phyloP scores from a whole-genome alignment of 2,888 invertebrate genomes.

The Troides helena region DNA sequence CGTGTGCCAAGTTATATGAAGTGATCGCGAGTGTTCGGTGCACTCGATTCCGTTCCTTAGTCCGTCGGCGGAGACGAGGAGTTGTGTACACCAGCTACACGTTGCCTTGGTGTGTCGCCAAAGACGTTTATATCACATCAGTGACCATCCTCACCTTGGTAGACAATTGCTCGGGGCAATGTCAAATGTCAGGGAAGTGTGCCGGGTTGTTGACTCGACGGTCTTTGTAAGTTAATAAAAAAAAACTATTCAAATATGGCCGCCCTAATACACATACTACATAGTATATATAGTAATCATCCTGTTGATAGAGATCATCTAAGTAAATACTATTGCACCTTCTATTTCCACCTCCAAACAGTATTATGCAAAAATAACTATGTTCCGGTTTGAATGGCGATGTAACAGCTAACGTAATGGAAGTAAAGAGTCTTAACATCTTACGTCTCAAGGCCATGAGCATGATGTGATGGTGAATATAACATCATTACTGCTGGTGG shows the following conservation, averaged over 20 bases:
- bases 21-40: not conserved
- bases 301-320: too few species aligned
- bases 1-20: not conserved
- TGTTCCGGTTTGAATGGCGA: too few species aligned
- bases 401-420: too few species aligned
- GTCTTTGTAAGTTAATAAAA: not conserved
- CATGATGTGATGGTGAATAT: too few species aligned
- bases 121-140: constrained; percentile 37
- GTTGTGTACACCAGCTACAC: constrained; percentile 20
- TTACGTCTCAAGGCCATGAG: too few species aligned
- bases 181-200: constrained; percentile 37
- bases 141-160: constrained; percentile 43
- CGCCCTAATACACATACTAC: too few species aligned
- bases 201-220: constrained; percentile 15
- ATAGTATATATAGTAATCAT: too few species aligned
- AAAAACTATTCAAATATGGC: not conserved
- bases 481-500: too few species aligned
- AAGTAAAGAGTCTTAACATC: too few species aligned
- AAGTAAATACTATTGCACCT: too few species aligned
- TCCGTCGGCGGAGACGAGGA: constrained; percentile 13
- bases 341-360: too few species aligned
- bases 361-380: too few species aligned
- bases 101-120: constrained; percentile 38
- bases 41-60: constrained; percentile 22
- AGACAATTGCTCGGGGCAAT: constrained; percentile 41